A percentile compares a stretch with the other conserved stretches of the same genome.
Evolutionary conservation across 2,797 vertebrate genomes (phyloP).

Genomic region (Aratinga solstitialis): DNA sequence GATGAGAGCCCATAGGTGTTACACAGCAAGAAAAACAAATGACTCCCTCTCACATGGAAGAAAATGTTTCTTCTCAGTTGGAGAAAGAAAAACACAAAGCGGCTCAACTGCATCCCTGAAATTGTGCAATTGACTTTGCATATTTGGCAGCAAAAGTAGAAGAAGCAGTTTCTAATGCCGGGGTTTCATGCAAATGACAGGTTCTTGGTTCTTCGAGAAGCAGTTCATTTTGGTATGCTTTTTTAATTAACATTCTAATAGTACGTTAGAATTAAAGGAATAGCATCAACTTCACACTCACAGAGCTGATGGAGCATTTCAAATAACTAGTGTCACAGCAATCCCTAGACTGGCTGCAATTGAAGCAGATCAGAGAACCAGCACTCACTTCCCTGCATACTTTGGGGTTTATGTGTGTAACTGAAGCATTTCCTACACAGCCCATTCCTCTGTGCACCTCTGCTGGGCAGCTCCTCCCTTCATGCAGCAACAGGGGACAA

Average conservation of each 20-base stretch:
- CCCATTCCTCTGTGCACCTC: neutral
- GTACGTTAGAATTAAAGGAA: conserved; percentile 23
- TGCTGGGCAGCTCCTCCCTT: neutral
- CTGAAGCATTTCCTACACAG: neutral
- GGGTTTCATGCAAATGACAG: conserved; percentile 58
- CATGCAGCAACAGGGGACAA: neutral
- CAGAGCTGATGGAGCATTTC: neutral
- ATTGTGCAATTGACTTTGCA: conserved; percentile 66
- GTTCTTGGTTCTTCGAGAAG: conserved; percentile 44
- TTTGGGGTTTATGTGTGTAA: neutral
- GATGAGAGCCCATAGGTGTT: neutral
- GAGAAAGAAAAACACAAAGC: conserved; percentile 53
- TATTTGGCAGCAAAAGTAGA: conserved; percentile 68
- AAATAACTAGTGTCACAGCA: neutral
- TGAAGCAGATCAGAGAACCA: neutral
- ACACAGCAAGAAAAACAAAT: conserved; percentile 17
- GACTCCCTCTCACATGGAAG: neutral
- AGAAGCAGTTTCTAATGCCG: conserved; percentile 61
- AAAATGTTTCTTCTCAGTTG: conserved; percentile 45
- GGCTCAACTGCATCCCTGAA: conserved; percentile 37
- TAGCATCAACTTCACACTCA: neutral
- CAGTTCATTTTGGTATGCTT: conserved; percentile 16
- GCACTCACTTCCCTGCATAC: neutral
- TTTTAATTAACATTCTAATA: conserved; percentile 51
- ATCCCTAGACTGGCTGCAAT: neutral